Percentiles rank a stretch among this genome's conserved stretches.
Evolutionary conservation across 2,888 invertebrate genomes (phyloP).

Genomic region (Acanthacorydalis orientalis): DNA sequence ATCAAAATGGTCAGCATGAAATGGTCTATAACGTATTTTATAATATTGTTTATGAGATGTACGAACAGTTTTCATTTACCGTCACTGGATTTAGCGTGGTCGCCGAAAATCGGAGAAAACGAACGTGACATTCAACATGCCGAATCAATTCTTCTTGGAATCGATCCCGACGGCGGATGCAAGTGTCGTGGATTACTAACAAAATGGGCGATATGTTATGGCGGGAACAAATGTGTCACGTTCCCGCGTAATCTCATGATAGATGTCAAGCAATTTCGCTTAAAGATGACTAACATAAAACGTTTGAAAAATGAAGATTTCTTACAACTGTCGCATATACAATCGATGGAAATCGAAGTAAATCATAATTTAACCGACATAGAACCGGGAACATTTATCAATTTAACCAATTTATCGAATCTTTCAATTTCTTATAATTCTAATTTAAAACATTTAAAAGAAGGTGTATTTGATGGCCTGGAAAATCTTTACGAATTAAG

Average conservation of each 20-base stretch:
- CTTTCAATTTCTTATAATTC: conserved; percentile 38
- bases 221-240: conserved; percentile 29
- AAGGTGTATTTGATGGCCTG: conserved; percentile 32
- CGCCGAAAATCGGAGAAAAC: too few species aligned
- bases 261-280: conserved; percentile 25
- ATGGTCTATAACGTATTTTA: too few species aligned
- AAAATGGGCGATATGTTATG: conserved; percentile 32
- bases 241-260: conserved; percentile 32
- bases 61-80: too few species aligned
- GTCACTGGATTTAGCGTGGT: too few species aligned
- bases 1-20: too few species aligned
- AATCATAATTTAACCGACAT: conserved; percentile 33
- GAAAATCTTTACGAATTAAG: conserved; percentile 29
- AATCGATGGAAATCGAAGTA: conserved; percentile 33
- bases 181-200: conserved; percentile 28
- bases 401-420: conserved; percentile 29
- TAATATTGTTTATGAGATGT: too few species aligned
- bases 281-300: conserved; percentile 32
- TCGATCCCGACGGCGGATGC: conserved; percentile 30
- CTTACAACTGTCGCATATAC: conserved; percentile 23
- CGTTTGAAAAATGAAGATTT: conserved; percentile 28
- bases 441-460: conserved; percentile 26
- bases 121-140: too few species aligned
- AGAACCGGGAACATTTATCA: conserved; percentile 30
- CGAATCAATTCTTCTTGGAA: conserved; percentile 2